These are phyloP conservation scores for Carduelis carduelis DNA, from an alignment of 2,797 vertebrate genomes.

Conservation along the genomic window DNA sequence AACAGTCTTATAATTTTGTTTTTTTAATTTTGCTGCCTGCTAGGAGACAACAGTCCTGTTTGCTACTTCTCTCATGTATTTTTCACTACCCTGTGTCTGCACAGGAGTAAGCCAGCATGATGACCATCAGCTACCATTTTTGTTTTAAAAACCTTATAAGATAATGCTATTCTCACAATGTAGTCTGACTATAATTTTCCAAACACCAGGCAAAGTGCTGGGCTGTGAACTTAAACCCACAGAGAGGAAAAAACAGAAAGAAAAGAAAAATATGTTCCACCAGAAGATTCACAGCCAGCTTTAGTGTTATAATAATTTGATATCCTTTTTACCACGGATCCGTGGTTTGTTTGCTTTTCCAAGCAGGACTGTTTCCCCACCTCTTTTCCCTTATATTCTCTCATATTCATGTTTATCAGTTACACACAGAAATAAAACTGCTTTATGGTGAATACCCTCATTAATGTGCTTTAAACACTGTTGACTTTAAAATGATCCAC, in stretches of 20 bases:
- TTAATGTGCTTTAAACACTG: slow-evolving; percentile 33
- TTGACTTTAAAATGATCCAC: slow-evolving; percentile 35
- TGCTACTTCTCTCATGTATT: neutral
- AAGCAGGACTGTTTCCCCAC: neutral
- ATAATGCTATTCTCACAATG: neutral
- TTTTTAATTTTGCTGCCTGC: neutral
- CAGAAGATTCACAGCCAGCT: neutral
- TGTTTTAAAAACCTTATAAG: neutral
- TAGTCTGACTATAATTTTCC: neutral
- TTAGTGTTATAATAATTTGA: neutral
- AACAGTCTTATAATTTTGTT: neutral
- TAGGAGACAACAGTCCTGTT: neutral
- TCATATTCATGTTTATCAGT: neutral
- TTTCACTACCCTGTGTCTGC: neutral
- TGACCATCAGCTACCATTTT: neutral
- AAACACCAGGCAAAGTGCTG: neutral
- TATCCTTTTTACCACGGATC: neutral
- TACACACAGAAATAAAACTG: slow-evolving; percentile 9
- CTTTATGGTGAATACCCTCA: slow-evolving; percentile 11
- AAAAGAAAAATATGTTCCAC: neutral
- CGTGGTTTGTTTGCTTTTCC: neutral
- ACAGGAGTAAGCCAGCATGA: neutral
- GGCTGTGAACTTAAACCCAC: neutral
- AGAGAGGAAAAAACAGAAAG: neutral
- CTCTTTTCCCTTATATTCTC: neutral